A percentile compares a stretch with the other conserved stretches of the same genome.
These are phyloP conservation scores for Amblyjoppa proteus DNA, from an alignment of 2,888 invertebrate species.

Conservation along the genomic window DNA sequence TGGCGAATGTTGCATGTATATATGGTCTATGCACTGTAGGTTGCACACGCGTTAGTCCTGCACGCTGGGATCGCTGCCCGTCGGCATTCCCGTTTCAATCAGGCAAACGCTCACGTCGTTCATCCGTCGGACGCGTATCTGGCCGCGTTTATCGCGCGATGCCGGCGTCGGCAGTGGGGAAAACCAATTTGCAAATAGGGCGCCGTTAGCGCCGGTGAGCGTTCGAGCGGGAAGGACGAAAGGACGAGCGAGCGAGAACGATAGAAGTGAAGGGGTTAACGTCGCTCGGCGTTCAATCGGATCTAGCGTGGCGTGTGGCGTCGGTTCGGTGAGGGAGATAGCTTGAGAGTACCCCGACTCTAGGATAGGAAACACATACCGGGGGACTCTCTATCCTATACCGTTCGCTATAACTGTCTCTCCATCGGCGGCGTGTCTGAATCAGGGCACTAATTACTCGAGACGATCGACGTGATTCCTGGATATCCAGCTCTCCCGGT, in stretches of 20 bases:
- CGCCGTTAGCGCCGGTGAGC: constrained; percentile 62
- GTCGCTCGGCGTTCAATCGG: constrained; percentile 74
- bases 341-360: constrained; percentile 3
- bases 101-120: constrained; percentile 78
- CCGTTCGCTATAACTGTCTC: constrained; percentile 39
- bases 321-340: constrained; percentile 56
- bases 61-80: constrained; percentile 51
- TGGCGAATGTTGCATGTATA: constrained; percentile 5
- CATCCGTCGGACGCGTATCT: constrained; percentile 73
- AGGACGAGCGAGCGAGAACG: constrained; percentile 51
- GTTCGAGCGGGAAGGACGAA: constrained; percentile 58
- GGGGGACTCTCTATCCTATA: constrained; percentile 14
- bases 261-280: constrained; percentile 65
- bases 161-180: constrained; percentile 67
- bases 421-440: constrained; percentile 50
- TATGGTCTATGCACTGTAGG: neutral
- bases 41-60: constrained; percentile 5
- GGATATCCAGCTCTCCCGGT: constrained; percentile 30
- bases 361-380: constrained; percentile 18
- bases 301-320: constrained; percentile 68
- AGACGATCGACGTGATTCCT: constrained; percentile 64
- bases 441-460: constrained; percentile 66
- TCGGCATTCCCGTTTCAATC: constrained; percentile 78
- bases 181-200: constrained; percentile 84
- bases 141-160: constrained; percentile 77